Percentiles rank a stretch among this genome's conserved stretches.
These are phyloP conservation scores for Apus apus DNA, from an alignment of 2,113 vertebrate species.

Conservation along the genomic window DNA sequence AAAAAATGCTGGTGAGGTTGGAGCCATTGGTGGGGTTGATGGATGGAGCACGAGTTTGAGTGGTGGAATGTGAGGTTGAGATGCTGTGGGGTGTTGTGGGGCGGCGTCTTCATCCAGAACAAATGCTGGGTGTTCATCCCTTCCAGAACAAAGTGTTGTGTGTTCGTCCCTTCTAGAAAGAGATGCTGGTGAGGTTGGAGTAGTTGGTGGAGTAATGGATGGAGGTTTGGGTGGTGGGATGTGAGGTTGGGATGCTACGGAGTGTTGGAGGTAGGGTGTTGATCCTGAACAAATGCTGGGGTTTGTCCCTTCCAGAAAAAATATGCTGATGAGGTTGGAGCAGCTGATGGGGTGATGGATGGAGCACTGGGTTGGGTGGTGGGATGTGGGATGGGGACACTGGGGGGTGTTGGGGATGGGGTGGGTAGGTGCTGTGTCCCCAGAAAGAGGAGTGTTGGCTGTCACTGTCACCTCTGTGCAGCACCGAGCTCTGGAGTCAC, in stretches of 20 bases:
- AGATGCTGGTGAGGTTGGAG: too few relatives aligned
- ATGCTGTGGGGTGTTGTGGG: too few relatives aligned
- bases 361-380: background rate
- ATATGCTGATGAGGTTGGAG: too few relatives aligned
- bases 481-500: accelerated
- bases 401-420: background rate
- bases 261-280: too few relatives aligned
- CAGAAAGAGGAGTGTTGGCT: background rate
- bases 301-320: too few relatives aligned
- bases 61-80: too few relatives aligned
- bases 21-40: background rate
- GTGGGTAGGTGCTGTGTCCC: background rate
- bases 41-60: background rate
- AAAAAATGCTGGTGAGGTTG: background rate
- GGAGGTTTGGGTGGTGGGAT: background rate
- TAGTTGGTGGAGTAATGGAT: too few relatives aligned
- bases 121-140: too few relatives aligned
- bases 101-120: too few relatives aligned
- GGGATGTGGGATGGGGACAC: background rate
- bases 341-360: background rate
- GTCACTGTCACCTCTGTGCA: background rate
- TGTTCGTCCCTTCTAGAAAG: too few relatives aligned
- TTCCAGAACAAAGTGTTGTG: too few relatives aligned
- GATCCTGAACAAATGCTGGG: too few relatives aligned
- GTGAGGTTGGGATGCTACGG: background rate